Conservation (phyloP, 2,888 invertebrate species). For the Sylvicola fuscatus region DNA sequence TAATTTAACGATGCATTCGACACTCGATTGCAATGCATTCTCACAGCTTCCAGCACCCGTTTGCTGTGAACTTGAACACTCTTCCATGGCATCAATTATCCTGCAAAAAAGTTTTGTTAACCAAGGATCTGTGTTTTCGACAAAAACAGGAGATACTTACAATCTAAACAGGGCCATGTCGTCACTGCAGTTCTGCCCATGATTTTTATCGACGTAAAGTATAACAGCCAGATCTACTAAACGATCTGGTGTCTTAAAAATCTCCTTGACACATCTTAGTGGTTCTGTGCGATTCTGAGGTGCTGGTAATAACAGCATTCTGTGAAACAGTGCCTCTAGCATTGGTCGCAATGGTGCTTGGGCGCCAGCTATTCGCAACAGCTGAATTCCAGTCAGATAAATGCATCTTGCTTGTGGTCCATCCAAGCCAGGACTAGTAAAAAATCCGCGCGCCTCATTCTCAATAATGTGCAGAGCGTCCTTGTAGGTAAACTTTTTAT, state of each 20-base stretch:
- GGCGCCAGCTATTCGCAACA: slow-evolving; percentile 72
- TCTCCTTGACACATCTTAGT: slow-evolving; percentile 59
- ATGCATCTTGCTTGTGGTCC: slow-evolving; percentile 76
- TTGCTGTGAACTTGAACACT: slow-evolving; percentile 46
- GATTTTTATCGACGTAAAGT: slow-evolving; percentile 43
- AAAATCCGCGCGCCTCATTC: slow-evolving; percentile 25
- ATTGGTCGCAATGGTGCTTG: slow-evolving; percentile 76
- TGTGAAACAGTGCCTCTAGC: slow-evolving; percentile 78
- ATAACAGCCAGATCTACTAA: slow-evolving; percentile 43
- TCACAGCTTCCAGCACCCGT: slow-evolving; percentile 55
- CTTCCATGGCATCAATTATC: slow-evolving; percentile 83
- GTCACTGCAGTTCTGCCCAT: slow-evolving; percentile 41
- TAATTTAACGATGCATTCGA: slow-evolving; percentile 65
- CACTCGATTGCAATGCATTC: slow-evolving; percentile 54
- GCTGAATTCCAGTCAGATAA: slow-evolving; percentile 68
- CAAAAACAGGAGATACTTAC: slow-evolving; percentile 29
- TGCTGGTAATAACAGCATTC: slow-evolving; percentile 77
- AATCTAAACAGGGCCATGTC: slow-evolving; percentile 68
- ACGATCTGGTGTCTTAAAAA: slow-evolving; percentile 54
- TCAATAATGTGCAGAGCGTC: slow-evolving; percentile 25
- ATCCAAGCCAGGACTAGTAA: slow-evolving; percentile 35
- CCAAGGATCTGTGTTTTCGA: not conserved
- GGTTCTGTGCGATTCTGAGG: slow-evolving; percentile 71
- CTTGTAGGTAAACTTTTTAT: slow-evolving; percentile 44
- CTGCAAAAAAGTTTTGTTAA: slow-evolving; percentile 25